Percentiles rank a stretch among this genome's conserved stretches.
Evolutionary conservation across 2,888 invertebrate genomes (phyloP).

Genomic region (Poecilobothrus nobilitatus): DNA sequence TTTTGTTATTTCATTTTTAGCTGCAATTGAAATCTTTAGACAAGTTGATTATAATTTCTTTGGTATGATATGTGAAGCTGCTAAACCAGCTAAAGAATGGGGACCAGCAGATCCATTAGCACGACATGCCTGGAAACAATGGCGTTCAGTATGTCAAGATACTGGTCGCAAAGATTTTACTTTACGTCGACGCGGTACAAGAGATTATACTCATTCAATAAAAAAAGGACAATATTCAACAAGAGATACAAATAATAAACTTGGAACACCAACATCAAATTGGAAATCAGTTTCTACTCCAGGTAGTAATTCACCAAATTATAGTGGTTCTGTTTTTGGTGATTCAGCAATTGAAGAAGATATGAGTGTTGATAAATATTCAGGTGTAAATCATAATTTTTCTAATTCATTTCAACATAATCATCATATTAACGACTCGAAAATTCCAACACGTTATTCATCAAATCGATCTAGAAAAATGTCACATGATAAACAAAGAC

Average conservation of each 20-base stretch:
- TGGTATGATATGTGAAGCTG: conserved; percentile 44
- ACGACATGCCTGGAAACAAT: conserved; percentile 44
- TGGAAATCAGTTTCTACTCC: conserved; percentile 41
- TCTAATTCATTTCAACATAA: conserved; percentile 32
- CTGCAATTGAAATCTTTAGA: conserved; percentile 41
- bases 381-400: conserved; percentile 37
- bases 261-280: conserved; percentile 27
- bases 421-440: conserved; percentile 5
- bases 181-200: conserved; percentile 40
- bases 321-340: conserved; percentile 44
- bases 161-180: conserved; percentile 43
- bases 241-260: conserved; percentile 23
- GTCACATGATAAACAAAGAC: conserved; percentile 14
- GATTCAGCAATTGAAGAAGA: conserved; percentile 45
- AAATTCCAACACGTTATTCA: conserved; percentile 10
- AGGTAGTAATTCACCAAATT: conserved; percentile 43
- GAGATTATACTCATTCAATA: conserved; percentile 44
- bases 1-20: conserved; percentile 25
- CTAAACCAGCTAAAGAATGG: conserved; percentile 45
- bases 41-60: conserved; percentile 45
- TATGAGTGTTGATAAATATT: conserved; percentile 43
- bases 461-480: conserved; percentile 31
- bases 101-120: conserved; percentile 44
- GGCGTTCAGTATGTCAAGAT: conserved; percentile 44
- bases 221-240: conserved; percentile 42